Conservation (phyloP, 2,113 vertebrate species). For the Halichoerus grypus region DNA sequence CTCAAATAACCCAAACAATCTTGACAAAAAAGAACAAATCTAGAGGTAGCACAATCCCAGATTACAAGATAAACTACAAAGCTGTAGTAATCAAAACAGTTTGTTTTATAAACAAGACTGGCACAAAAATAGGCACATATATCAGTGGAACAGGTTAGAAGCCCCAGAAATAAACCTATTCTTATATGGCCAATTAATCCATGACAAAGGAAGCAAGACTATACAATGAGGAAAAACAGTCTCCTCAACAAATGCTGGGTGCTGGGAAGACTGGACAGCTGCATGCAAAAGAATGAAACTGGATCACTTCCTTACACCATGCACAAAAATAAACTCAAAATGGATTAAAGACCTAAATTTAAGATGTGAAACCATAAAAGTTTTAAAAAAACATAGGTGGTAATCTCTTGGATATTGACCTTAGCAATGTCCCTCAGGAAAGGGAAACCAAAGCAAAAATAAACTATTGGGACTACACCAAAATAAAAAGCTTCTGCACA, state of each 20-base stretch:
- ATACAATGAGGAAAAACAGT: not conserved
- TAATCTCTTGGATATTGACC: not conserved
- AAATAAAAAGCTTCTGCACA: not conserved
- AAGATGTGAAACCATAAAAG: not conserved
- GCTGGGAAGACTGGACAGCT: not conserved
- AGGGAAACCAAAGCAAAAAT: not conserved
- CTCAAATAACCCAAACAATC: not conserved
- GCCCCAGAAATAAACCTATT: not conserved
- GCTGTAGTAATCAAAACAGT: not conserved
- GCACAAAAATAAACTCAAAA: not conserved
- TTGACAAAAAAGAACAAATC: not conserved
- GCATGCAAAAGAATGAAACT: not conserved
- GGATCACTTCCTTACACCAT: not conserved
- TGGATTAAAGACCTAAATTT: not conserved
- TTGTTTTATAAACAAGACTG: not conserved
- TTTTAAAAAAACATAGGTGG: not conserved
- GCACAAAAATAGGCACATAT: not conserved
- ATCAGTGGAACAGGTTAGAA: not conserved
- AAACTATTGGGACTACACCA: not conserved
- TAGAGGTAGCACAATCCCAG: not conserved
- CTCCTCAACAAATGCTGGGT: not conserved
- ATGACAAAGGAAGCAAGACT: not conserved
- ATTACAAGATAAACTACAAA: not conserved
- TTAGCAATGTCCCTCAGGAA: not conserved
- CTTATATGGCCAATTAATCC: not conserved